Conservation (phyloP, 2,888 invertebrate species). For the Perizoma flavofasciatum region DNA sequence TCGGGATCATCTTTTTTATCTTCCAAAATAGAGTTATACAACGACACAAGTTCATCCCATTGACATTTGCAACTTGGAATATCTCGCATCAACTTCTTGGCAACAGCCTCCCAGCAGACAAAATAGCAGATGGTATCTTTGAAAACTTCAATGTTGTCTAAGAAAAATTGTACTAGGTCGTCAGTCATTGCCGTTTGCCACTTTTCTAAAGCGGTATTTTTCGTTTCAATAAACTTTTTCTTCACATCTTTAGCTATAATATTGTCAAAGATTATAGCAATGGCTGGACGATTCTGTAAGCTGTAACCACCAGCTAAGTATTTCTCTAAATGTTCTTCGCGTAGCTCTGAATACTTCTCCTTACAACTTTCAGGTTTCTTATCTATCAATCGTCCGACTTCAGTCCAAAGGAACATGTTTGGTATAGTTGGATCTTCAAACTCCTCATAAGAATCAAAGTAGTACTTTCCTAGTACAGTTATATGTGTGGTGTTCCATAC, state of each 20-base stretch:
- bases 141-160: constrained; percentile 65
- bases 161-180: constrained; percentile 64
- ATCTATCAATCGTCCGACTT: constrained; percentile 68
- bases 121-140: constrained; percentile 69
- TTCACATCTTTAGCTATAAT: constrained; percentile 66
- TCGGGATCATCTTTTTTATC: constrained; percentile 74
- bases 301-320: constrained; percentile 57
- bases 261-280: constrained; percentile 67
- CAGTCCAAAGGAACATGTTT: constrained; percentile 71
- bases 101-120: constrained; percentile 65
- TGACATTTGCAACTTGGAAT: constrained; percentile 55
- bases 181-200: constrained; percentile 60
- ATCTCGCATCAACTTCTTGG: constrained; percentile 51
- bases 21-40: constrained; percentile 65
- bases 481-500: constrained; percentile 66
- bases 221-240: constrained; percentile 43
- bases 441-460: constrained; percentile 71
- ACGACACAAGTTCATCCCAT: constrained; percentile 61
- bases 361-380: constrained; percentile 63
- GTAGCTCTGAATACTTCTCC: constrained; percentile 55
- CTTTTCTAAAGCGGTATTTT: constrained; percentile 29
- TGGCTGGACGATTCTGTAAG: constrained; percentile 54
- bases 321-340: constrained; percentile 56
- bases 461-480: constrained; percentile 70
- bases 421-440: constrained; percentile 72